A percentile compares a stretch with the other conserved stretches of the same genome.
Evolutionary conservation across 2,888 invertebrate genomes (phyloP).

Genomic region (Boloria euphrosyne): DNA sequence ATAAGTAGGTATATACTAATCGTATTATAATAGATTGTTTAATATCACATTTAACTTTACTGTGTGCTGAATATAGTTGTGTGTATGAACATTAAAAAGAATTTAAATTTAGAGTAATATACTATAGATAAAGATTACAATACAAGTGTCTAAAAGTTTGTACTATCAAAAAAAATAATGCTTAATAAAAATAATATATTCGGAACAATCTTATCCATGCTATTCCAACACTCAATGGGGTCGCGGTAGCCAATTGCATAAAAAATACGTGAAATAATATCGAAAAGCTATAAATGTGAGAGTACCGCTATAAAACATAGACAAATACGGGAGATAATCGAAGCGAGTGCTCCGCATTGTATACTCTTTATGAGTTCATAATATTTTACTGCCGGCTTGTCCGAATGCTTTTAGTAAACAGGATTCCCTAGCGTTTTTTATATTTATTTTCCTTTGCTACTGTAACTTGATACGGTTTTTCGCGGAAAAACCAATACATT

Average conservation of each 20-base stretch:
- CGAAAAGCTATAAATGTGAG: conserved; percentile 73
- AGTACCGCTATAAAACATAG: conserved; percentile 76
- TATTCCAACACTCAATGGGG: conserved; percentile 44
- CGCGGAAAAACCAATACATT: conserved; percentile 20
- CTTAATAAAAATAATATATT: background rate
- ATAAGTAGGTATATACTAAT: too few species aligned
- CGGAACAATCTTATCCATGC: conserved; percentile 49
- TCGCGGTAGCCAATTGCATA: conserved; percentile 58
- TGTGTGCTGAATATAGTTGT: too few species aligned
- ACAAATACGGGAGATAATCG: conserved; percentile 78
- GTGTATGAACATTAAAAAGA: too few species aligned
- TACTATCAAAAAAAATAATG: background rate
- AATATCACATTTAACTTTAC: too few species aligned
- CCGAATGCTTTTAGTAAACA: conserved; percentile 60
- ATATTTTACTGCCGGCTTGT: conserved; percentile 75
- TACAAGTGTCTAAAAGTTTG: too few species aligned
- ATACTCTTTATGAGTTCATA: conserved; percentile 72
- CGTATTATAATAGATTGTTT: too few species aligned
- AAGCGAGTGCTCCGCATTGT: conserved; percentile 76
- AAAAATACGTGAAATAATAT: conserved; percentile 79
- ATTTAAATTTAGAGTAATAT: too few species aligned
- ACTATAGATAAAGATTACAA: too few species aligned
- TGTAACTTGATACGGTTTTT: conserved; percentile 21
- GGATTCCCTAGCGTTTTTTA: conserved; percentile 37
- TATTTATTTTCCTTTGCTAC: conserved; percentile 13